Evolutionary conservation across 2,888 invertebrate genomes (phyloP).

Genomic region (Dinocampus coccinellae): DNA sequence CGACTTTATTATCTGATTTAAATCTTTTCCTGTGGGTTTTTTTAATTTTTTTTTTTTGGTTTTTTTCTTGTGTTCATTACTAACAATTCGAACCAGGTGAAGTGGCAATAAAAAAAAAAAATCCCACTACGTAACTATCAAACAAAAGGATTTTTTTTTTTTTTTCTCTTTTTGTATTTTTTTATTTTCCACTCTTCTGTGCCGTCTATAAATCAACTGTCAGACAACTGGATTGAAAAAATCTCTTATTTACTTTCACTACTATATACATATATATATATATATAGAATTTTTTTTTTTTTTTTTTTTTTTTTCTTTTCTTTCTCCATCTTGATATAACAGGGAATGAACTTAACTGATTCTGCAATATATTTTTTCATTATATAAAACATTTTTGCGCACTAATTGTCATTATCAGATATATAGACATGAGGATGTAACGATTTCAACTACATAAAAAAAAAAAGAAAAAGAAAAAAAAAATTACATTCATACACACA

Average conservation of each 20-base stretch:
- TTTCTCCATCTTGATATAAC: background rate
- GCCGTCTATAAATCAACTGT: conserved; percentile 1
- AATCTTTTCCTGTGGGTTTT: background rate
- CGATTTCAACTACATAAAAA: background rate
- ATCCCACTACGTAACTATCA: background rate
- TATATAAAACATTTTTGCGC: conserved; percentile 28
- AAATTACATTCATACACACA: too few relatives aligned
- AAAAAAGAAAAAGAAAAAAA: background rate
- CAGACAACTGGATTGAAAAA: background rate
- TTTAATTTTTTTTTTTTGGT: too few relatives aligned
- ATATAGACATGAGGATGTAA: conserved; percentile 14
- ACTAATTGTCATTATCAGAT: conserved; percentile 25
- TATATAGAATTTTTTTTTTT: too few relatives aligned
- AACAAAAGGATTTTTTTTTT: background rate
- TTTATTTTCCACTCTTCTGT: background rate
- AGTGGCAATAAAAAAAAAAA: background rate
- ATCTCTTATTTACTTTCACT: background rate
- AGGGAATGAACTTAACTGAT: background rate
- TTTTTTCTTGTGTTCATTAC: background rate
- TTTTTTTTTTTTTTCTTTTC: too few relatives aligned
- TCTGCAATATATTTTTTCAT: background rate
- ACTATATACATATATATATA: background rate
- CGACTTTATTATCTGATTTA: background rate
- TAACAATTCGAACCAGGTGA: background rate
- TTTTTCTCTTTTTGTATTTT: background rate